Conservation (phyloP, 2,888 invertebrate genomes). For the Eristalis arbustorum region DNA sequence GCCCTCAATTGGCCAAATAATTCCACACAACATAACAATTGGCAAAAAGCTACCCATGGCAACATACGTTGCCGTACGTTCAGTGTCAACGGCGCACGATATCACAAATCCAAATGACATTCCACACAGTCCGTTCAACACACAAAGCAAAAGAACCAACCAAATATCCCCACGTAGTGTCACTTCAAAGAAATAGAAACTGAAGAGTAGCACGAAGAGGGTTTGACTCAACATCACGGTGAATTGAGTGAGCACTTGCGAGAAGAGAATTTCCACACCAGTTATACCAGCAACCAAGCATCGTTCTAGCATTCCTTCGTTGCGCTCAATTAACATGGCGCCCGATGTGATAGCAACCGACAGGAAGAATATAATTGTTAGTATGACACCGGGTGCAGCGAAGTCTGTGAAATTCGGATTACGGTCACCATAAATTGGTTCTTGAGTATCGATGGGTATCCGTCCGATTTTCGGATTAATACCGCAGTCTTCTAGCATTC, state of each 20-base stretch:
- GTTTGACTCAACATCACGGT: constrained; percentile 92
- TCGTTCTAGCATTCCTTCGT: constrained; percentile 94
- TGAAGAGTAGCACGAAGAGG: constrained; percentile 87
- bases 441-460: constrained; percentile 83
- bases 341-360: constrained; percentile 96
- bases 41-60: constrained; percentile 93
- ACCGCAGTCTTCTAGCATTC: constrained; percentile 84
- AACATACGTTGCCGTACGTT: constrained; percentile 91
- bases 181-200: constrained; percentile 89
- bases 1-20: constrained; percentile 97
- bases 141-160: constrained; percentile 87
- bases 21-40: constrained; percentile 92
- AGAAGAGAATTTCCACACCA: constrained; percentile 90
- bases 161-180: constrained; percentile 88
- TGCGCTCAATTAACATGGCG: constrained; percentile 92
- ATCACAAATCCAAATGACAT: constrained; percentile 96
- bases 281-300: constrained; percentile 92
- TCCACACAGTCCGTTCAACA: constrained; percentile 93
- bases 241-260: constrained; percentile 94
- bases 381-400: constrained; percentile 94
- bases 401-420: constrained; percentile 95
- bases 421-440: constrained; percentile 87
- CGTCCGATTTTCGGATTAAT: constrained; percentile 83
- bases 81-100: constrained; percentile 89
- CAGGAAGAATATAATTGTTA: constrained; percentile 95